Base-by-base conservation (phyloP, 2,113 vertebrate species). In the Fukomys damarensis region DNA sequence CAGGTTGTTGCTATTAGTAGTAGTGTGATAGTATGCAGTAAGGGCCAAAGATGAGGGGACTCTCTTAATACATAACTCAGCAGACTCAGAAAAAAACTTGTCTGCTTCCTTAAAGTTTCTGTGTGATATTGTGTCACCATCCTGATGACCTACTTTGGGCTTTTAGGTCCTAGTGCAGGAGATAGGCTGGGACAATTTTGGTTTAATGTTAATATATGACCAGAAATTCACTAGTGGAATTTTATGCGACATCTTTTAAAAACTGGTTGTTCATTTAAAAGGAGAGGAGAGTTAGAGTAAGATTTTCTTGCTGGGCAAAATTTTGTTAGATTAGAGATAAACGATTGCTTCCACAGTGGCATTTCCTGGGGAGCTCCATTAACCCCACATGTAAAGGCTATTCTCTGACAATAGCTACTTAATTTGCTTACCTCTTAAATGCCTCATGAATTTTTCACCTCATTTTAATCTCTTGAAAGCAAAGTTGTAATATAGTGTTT, bases 261-360 rank as follows among this genome's bases (percentile, higher is more conserved):
- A 90, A 59, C 1, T 70, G 41, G 5, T 38, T 77, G 3, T 82
- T 91, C 24, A 74, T 79, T 94, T 0, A 93, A 77, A 93, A 66
- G 49, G 9, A 68, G 7, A 66, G 49, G 9, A 68, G 7, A 74
- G 65, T 84, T 58, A 46, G 0, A 49, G 2, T 49, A 13, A 93
- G 7, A 83, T 63, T 2, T 70, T 79, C 19, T 92, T 81, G 13
- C 72, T 58, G 52, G 83, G 56, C 8, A 68, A 61, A 52, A 61
- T 96, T 70, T 86, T 49, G 3, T 92, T 92, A 87, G 26, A 54
- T 93, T 93, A n/a, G 70, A 70, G 41, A 92, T 77, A 91, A 90
- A 68, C 70, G 11, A 70, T 59, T 35, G 56, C 13, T 59, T 81
- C 89, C 2, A 24, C 9, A 9, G 26, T 35, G 10, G 5, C 54